A percentile compares a stretch with the other conserved stretches of the same genome.
Conservation (phyloP, 2,888 invertebrate genomes). For the Phaonia tiefii region DNA sequence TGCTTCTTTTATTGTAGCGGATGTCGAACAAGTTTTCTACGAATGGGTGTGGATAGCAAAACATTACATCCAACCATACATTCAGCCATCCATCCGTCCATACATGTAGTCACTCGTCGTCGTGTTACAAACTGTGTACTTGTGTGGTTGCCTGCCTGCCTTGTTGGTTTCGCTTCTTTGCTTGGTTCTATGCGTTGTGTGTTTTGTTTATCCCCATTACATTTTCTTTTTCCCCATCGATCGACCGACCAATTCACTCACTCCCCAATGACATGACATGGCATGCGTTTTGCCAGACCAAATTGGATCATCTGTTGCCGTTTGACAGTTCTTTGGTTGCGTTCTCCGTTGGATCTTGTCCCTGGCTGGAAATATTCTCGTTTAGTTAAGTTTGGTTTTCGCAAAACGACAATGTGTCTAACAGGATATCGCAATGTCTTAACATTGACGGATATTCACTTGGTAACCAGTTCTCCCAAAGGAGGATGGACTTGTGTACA, state of each 20-base stretch:
- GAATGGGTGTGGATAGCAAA: conserved; percentile 70
- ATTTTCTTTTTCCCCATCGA: background rate
- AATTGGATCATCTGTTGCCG: conserved; percentile 29
- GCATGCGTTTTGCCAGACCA: conserved; percentile 22
- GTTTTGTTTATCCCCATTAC: background rate
- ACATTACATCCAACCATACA: background rate
- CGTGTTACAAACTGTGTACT: background rate
- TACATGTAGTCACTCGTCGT: background rate
- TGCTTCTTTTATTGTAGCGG: conserved; percentile 68
- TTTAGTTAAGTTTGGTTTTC: no score
- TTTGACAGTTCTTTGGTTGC: background rate
- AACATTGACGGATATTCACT: no score
- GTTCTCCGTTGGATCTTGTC: background rate
- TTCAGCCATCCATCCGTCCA: background rate
- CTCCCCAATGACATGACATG: no score
- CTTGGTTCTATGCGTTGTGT: conserved; percentile 7
- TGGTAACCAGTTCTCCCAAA: no score
- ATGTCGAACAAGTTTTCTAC: conserved; percentile 74
- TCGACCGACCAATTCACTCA: no score
- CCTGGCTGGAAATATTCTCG: no score
- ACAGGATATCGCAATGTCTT: background rate
- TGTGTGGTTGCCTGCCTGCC: conserved; percentile 1
- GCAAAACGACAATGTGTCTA: background rate
- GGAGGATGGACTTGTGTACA: no score
- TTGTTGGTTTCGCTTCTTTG: conserved; percentile 14